These are phyloP conservation scores for Cephalopholis sonnerati DNA, from an alignment of 2,113 vertebrate species.

Conservation along the genomic window DNA sequence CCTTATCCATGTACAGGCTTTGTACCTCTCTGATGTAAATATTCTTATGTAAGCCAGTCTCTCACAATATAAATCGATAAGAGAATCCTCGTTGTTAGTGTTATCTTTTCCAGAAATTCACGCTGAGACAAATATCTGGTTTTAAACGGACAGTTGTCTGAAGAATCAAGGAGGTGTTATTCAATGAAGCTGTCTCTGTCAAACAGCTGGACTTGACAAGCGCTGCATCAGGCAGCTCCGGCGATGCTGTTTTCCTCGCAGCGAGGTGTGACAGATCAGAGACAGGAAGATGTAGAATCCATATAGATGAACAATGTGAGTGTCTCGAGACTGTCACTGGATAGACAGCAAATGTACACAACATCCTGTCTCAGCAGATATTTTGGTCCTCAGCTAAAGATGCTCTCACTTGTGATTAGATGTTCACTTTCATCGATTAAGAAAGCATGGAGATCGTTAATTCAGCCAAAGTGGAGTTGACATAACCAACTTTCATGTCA, in stretches of 20 bases:
- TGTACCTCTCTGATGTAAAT: background rate
- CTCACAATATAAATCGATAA: background rate
- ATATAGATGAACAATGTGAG: constrained; percentile 23
- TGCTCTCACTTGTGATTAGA: constrained; percentile 7
- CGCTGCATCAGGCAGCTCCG: constrained; percentile 37
- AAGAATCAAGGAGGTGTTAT: constrained; percentile 13
- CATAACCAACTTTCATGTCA: constrained; percentile 17
- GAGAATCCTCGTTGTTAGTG: background rate
- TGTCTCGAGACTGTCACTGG: background rate
- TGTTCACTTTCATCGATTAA: background rate
- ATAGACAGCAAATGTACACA: constrained; percentile 12
- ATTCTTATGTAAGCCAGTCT: background rate
- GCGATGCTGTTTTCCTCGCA: constrained; percentile 29
- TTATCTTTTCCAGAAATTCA: background rate
- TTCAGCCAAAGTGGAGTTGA: constrained; percentile 7
- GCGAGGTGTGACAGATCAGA: constrained; percentile 36
- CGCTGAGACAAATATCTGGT: constrained; percentile 10
- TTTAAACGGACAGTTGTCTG: constrained; percentile 7
- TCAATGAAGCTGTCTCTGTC: constrained; percentile 24
- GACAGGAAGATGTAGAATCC: constrained; percentile 29
- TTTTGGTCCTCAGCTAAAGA: constrained; percentile 19
- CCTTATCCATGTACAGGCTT: background rate
- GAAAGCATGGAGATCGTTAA: background rate
- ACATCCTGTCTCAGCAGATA: constrained; percentile 11
- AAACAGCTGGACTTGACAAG: constrained; percentile 53